Conservation (phyloP, 2,113 vertebrate species). For the Austrofundulus limnaeus region DNA sequence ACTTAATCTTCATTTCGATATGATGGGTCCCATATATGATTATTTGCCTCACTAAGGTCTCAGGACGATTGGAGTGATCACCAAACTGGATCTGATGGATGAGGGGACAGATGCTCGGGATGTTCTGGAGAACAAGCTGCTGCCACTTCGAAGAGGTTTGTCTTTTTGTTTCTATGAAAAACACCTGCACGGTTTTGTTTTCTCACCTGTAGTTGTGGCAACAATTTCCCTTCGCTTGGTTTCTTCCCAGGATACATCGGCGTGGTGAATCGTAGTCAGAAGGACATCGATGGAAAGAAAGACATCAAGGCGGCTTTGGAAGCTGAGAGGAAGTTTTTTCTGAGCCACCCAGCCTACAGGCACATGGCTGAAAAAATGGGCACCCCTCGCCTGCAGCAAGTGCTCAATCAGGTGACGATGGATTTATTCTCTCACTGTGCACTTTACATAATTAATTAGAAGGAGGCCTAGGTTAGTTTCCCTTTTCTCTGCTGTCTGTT, state of each 20-base stretch:
- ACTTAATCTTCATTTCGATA: too few relatives aligned
- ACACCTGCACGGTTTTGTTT: neutral
- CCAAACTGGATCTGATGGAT: slow-evolving; percentile 95
- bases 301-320: slow-evolving; percentile 85
- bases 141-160: slow-evolving; percentile 90
- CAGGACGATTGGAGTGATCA: slow-evolving; percentile 93
- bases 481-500: slow-evolving; percentile 18
- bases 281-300: slow-evolving; percentile 89
- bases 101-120: slow-evolving; percentile 93
- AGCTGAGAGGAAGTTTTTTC: slow-evolving; percentile 87
- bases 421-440: slow-evolving; percentile 29
- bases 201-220: neutral
- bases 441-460: slow-evolving; percentile 60
- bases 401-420: slow-evolving; percentile 80
- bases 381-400: slow-evolving; percentile 84
- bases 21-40: too few relatives aligned
- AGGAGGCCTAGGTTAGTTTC: slow-evolving; percentile 22
- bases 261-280: slow-evolving; percentile 89
- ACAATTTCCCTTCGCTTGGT: neutral
- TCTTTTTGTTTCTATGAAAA: neutral
- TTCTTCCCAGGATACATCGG: slow-evolving; percentile 82
- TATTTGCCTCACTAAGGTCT: slow-evolving; percentile 73
- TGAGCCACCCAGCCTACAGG: slow-evolving; percentile 79
- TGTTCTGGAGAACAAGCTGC: slow-evolving; percentile 90
- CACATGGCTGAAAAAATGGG: slow-evolving; percentile 87